phyloP scores from a whole-genome alignment of 2,113 vertebrate genomes.

The Pterocles gutturalis region DNA sequence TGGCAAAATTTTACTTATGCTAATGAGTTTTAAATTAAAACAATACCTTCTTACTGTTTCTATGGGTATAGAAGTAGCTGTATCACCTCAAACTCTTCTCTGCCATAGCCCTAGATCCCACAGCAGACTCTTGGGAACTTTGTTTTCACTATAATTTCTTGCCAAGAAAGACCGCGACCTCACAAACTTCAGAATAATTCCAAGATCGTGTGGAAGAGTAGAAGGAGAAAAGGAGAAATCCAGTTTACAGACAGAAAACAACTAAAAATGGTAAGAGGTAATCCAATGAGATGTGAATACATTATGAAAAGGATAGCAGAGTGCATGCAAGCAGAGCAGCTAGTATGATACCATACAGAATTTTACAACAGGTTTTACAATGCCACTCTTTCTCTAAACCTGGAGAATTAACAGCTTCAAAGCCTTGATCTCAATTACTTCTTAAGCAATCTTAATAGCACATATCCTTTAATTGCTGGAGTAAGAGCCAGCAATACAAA shows the following conservation, averaged over 20 bases:
- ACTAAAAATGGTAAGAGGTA: background rate
- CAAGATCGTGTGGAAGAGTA: background rate
- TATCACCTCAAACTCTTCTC: background rate
- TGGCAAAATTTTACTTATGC: background rate
- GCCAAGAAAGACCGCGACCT: background rate
- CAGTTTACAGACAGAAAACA: background rate
- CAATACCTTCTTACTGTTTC: background rate
- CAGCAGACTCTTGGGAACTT: background rate
- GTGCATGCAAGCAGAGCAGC: background rate
- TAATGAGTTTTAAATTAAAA: background rate
- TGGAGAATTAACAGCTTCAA: background rate
- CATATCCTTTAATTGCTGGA: background rate
- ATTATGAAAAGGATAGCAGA: background rate
- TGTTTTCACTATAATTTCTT: background rate
- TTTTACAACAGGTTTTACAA: background rate
- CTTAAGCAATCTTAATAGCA: background rate
- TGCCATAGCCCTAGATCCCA: background rate
- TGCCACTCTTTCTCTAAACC: background rate
- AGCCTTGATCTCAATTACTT: background rate
- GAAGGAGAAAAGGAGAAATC: background rate
- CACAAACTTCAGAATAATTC: background rate
- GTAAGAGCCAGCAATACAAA: background rate
- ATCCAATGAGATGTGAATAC: background rate
- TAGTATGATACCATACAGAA: background rate
- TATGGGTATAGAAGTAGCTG: background rate